Evolutionary conservation across 2,113 vertebrate genomes (phyloP).

Genomic region (Eubucco bourcierii): DNA sequence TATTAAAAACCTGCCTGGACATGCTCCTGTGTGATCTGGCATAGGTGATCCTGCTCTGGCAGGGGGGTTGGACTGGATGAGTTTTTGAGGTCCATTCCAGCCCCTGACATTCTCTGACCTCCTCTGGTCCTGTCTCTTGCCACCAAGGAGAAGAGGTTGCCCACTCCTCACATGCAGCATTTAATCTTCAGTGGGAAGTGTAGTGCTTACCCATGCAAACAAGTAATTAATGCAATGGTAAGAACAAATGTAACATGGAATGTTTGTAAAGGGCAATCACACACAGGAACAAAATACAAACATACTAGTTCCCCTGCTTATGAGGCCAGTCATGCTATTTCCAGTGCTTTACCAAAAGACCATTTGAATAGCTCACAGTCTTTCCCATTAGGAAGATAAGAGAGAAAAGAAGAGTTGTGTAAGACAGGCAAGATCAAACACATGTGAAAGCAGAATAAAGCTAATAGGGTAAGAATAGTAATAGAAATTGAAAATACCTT

Average conservation of each 20-base stretch:
- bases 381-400: neutral
- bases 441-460: neutral
- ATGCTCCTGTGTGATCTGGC: too few species aligned
- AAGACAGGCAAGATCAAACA: neutral
- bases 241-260: neutral
- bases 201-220: constrained; percentile 57
- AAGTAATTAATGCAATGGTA: constrained; percentile 29
- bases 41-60: too few species aligned
- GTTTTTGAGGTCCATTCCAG: too few species aligned
- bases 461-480: neutral
- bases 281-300: neutral
- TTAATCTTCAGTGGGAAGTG: constrained; percentile 52
- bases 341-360: neutral
- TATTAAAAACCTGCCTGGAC: too few species aligned
- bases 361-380: neutral
- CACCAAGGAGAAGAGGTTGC: too few species aligned
- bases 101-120: too few species aligned
- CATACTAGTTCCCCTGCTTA: neutral
- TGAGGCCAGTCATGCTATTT: neutral
- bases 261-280: neutral
- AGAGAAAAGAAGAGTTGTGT: neutral
- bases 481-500: neutral
- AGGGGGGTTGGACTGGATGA: too few species aligned
- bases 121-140: too few species aligned
- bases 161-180: neutral